Percentiles rank a stretch among this genome's conserved stretches.
phyloP scores from a whole-genome alignment of 2,888 invertebrate species.

The Ichneumoninae sp. region DNA sequence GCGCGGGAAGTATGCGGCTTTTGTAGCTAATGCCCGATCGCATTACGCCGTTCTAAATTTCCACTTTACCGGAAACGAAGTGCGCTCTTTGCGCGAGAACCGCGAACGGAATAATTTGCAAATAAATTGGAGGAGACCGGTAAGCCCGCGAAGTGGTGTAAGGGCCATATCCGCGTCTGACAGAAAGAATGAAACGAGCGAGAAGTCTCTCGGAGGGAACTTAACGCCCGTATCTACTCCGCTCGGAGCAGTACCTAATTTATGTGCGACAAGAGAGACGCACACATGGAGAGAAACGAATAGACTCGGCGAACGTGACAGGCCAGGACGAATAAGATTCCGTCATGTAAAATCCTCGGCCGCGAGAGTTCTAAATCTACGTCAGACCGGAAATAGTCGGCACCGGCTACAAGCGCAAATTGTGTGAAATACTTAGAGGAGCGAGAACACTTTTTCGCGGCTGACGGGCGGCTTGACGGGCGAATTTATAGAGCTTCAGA shows the following conservation, averaged over 20 bases:
- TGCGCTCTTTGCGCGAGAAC: constrained; percentile 56
- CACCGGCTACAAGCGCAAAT: constrained; percentile 36
- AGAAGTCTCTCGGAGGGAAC: constrained; percentile 22
- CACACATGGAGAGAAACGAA: constrained; percentile 32
- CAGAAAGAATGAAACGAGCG: constrained; percentile 38
- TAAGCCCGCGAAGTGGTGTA: constrained; percentile 38
- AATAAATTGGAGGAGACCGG: constrained; percentile 61
- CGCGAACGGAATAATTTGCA: constrained; percentile 63
- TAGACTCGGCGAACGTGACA: constrained; percentile 43
- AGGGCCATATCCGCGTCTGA: constrained; percentile 19
- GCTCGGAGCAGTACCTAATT: constrained; percentile 56
- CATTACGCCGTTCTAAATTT: constrained; percentile 62
- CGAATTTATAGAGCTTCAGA: constrained; percentile 54
- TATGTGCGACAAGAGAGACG: constrained; percentile 46
- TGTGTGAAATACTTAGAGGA: constrained; percentile 60
- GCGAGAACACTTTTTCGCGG: constrained; percentile 38
- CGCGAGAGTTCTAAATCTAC: constrained; percentile 59
- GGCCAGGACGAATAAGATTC: constrained; percentile 55
- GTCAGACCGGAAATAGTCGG: constrained; percentile 51
- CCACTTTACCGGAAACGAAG: constrained; percentile 58
- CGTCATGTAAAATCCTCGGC: constrained; percentile 57
- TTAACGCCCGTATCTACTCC: constrained; percentile 48
- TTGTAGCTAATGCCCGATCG: constrained; percentile 65
- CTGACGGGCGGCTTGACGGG: constrained; percentile 13
- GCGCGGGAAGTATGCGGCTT: constrained; percentile 16